These are phyloP conservation scores for Mastigias papua DNA, from an alignment of 30 jellyfish, hydroid and myxozoan species.

Conservation along the genomic window DNA sequence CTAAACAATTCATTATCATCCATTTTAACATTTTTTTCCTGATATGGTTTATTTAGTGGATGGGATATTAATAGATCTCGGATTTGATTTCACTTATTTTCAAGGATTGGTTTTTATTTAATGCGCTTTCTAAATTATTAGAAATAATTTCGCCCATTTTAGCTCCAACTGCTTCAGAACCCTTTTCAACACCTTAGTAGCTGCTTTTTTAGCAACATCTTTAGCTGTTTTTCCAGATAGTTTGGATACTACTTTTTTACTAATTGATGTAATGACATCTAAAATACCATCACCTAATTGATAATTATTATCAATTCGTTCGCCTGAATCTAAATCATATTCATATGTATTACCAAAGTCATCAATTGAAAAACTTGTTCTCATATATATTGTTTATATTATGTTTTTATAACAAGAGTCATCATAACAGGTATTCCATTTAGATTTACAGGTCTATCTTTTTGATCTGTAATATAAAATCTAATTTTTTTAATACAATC, in stretches of 20 bases:
- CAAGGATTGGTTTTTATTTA: not conserved
- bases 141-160: not conserved
- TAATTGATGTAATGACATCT: not conserved
- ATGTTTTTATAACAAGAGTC: not conserved
- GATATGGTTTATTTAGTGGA: not conserved
- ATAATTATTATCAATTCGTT: not conserved
- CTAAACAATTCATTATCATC: not conserved
- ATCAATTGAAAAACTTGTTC: too few species aligned
- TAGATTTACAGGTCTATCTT: not conserved
- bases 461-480: not conserved
- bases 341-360: not conserved
- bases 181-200: not conserved
- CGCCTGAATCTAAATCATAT: not conserved
- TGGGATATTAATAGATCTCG: not conserved
- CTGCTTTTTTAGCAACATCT: constrained; percentile 16
- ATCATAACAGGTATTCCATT: not conserved
- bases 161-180: not conserved
- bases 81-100: not conserved
- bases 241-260: constrained; percentile 29
- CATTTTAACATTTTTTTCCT: not conserved
- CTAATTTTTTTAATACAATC: not conserved
- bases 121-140: not conserved
- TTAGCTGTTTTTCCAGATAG: constrained; percentile 27
- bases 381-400: too few species aligned
- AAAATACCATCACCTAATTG: constrained; percentile 32